Percentiles rank a stretch among this genome's conserved stretches.
These are phyloP conservation scores for Lochmaea capreae DNA, from an alignment of 2,888 invertebrate genomes.

Conservation along the genomic window DNA sequence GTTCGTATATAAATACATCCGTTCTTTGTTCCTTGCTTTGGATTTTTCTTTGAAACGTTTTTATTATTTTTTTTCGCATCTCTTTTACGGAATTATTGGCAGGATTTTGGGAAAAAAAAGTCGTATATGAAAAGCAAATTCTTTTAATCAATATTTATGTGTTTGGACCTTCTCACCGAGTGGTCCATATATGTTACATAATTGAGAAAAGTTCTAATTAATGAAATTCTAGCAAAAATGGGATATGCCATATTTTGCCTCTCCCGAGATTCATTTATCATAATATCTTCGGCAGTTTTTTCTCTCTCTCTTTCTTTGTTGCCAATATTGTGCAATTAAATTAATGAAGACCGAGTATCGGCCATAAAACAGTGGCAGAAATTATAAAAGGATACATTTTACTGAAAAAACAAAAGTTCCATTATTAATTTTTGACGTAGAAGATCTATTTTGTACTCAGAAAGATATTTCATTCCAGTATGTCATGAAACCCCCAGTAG, in stretches of 20 bases:
- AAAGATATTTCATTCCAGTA: too few species aligned
- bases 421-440: too few species aligned
- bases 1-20: conserved; percentile 22
- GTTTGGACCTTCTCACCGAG: conserved; percentile 11
- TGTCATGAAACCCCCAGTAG: too few species aligned
- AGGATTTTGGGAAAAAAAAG: too few species aligned
- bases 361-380: background rate
- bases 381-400: background rate
- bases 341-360: conserved; percentile 37
- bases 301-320: conserved; percentile 11
- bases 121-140: too few species aligned
- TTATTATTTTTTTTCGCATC: background rate
- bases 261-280: conserved; percentile 37
- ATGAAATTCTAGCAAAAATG: conserved; percentile 31
- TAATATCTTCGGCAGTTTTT: conserved; percentile 31
- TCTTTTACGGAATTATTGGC: too few species aligned
- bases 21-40: conserved; percentile 14
- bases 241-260: conserved; percentile 32
- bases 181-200: conserved; percentile 27
- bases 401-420: too few species aligned
- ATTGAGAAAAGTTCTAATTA: conserved; percentile 32
- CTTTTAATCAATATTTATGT: conserved; percentile 27
- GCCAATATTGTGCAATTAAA: conserved; percentile 40
- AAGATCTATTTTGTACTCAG: too few species aligned
- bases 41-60: conserved; percentile 18